Evolutionary conservation across 2,888 invertebrate species (phyloP).

Genomic region (Leistus spinibarbis): DNA sequence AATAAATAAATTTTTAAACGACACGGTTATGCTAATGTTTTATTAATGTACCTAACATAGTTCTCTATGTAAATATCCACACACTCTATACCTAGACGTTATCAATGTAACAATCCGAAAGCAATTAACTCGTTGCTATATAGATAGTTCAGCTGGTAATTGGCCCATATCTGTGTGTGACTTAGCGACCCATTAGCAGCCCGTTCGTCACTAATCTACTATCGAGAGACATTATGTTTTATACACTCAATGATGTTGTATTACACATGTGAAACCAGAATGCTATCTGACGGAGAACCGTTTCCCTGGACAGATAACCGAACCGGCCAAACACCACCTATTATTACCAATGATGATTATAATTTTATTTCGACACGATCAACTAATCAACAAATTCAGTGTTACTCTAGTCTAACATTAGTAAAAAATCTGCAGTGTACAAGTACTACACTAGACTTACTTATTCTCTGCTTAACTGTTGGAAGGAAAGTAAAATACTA

Average conservation of each 20-base stretch:
- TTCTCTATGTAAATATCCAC: constrained; percentile 23
- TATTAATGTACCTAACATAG: constrained; percentile 24
- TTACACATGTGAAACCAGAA: constrained; percentile 46
- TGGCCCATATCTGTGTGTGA: constrained; percentile 12
- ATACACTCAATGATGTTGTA: constrained; percentile 50
- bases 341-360: neutral
- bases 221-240: constrained; percentile 47
- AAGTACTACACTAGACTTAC: too few relatives aligned
- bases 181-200: constrained; percentile 14
- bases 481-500: too few relatives aligned
- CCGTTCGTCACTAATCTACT: constrained; percentile 7
- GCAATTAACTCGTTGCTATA: constrained; percentile 18
- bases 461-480: too few relatives aligned
- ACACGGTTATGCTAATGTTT: constrained; percentile 27
- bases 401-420: too few relatives aligned
- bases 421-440: too few relatives aligned
- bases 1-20: constrained; percentile 20
- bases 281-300: constrained; percentile 5
- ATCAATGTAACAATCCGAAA: constrained; percentile 9
- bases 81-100: neutral
- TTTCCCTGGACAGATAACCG: neutral
- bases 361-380: neutral
- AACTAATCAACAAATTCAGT: too few relatives aligned
- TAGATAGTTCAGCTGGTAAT: constrained; percentile 21
- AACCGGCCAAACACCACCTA: neutral